Base-by-base conservation (phyloP, 2,113 vertebrate genomes). In the Proteles cristata region DNA sequence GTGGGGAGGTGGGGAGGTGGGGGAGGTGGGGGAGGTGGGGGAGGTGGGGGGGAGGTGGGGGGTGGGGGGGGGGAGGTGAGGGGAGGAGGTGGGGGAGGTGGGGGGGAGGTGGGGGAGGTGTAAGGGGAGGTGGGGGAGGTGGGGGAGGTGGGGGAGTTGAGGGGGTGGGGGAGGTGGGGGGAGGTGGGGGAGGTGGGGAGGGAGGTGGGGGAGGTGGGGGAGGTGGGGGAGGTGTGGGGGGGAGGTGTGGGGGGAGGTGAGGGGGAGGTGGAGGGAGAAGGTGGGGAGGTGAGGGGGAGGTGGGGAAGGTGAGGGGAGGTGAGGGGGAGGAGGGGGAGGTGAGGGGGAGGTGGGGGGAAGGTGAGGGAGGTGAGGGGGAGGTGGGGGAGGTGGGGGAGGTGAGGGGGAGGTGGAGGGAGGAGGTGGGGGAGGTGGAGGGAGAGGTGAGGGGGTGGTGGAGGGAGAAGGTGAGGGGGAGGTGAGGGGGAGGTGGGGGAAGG, bases 291-390 rank as follows among this genome's bases (percentile, higher is more conserved):
- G 76, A 28, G 12, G 73, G 11, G 17, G 63, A 26, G 4, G 2
- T 0, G 0, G 63, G 1, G n/a, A n/a, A n/a, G n/a, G n/a, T n/a
- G n/a, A n/a, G 61, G 21, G 21, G 61, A 10, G 2, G 7, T n/a
- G n/a, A 14, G 25, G 61, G 25, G 7, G 39, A 39, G 39, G 39
- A 19, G 45, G 69, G 8, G 7, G 26, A 48, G 8, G 7, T 1
- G 74, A 9, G 11, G 71, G 11, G 14, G 61, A 23, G 2, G 7
- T 0, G 2, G 61, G n/a, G n/a, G n/a, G n/a, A n/a, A n/a, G n/a
- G n/a, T n/a, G n/a, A n/a, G n/a, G n/a, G n/a, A n/a, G n/a, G n/a
- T n/a, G n/a, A 10, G 61, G 21, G 21, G 3, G 39, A 39, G 39
- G 39, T 39, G 39, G 39, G n/a, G n/a, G n/a, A 3, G 39, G 39